phyloP scores from a whole-genome alignment of 23 tunicate species.

The Styela plicata region DNA sequence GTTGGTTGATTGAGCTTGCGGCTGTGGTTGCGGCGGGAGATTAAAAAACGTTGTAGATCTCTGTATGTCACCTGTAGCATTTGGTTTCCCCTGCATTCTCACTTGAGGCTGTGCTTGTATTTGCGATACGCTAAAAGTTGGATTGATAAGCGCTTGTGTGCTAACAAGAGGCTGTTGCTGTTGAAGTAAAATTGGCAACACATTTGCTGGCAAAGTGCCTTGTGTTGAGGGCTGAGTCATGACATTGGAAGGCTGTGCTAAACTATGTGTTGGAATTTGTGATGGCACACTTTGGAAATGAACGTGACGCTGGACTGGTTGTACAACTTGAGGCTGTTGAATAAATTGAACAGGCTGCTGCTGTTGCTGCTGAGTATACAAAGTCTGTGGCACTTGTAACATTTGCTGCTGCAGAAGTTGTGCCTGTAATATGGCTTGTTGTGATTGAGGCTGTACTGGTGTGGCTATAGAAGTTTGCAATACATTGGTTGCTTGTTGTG shows the following conservation, averaged over 20 bases:
- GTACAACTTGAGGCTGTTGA: neutral
- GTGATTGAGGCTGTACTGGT: constrained; percentile 3
- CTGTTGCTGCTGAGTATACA: neutral
- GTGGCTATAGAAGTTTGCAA: neutral
- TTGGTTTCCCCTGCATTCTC: neutral
- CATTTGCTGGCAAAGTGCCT: neutral
- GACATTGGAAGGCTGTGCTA: too few species aligned
- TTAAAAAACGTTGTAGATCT: neutral
- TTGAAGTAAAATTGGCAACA: neutral
- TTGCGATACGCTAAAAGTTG: neutral
- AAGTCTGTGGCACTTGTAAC: neutral
- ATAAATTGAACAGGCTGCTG: neutral
- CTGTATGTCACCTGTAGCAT: neutral
- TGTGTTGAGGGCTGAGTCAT: too few species aligned
- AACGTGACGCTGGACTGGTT: neutral
- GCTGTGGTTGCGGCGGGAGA: neutral
- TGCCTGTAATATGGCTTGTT: neutral
- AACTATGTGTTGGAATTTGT: neutral
- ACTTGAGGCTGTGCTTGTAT: neutral
- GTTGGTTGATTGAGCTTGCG: neutral
- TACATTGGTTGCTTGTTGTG: neutral
- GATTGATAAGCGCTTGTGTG: neutral
- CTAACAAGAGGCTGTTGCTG: neutral
- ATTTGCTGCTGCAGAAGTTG: neutral
- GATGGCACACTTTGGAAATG: neutral